Base-by-base conservation (phyloP, 2,888 invertebrate species). In the Blomia tropicalis region DNA sequence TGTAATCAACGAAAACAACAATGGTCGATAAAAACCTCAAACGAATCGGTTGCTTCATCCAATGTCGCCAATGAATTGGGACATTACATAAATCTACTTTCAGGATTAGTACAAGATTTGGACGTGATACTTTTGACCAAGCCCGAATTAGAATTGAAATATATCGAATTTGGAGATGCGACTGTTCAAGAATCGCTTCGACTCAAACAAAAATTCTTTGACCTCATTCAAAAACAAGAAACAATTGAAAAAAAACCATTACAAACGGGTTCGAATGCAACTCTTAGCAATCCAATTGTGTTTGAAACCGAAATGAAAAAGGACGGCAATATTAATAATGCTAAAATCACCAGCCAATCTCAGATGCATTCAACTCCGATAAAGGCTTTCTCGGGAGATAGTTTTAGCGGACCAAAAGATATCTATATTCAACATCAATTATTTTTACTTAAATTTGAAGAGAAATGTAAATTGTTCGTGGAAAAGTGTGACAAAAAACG, bases 401-500 rank as follows among this genome's bases (percentile, higher is more conserved):
- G n/a, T 11, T 47, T 47, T 27, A 47, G 51, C 11, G 2, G 30
- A 25, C 19, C 56, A 2, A 11, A 4, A 2, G 4, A 32, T 31
- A 2, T 56, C 2, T 56, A 56, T 30, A 36, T 32, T 31, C 25
- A 25, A 4, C 11, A 19, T 36, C 56, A 59, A 25, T 36, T 27
- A 25, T 14, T 29, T 19, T 36, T 56, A 30, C 2, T 78, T 22
- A 74, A 77, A 58, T 82, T 82, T 74, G 78, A 79, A 69, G 75
- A 76, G 44, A 76, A 75, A 4, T 31, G 31, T 36, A 17, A 56
- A 43, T 78, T 79, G 0, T 75, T 87, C 47, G 70, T 80, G 63
- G 75, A 79, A 23, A 19, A 36, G 11, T 11, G 2, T 2, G 11
- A 31, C 66, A 90, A 89, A 72, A 83, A 83, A 70, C 85, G 85